Base-by-base conservation (phyloP, 2,113 vertebrate genomes). In the Alosa alosa region DNA sequence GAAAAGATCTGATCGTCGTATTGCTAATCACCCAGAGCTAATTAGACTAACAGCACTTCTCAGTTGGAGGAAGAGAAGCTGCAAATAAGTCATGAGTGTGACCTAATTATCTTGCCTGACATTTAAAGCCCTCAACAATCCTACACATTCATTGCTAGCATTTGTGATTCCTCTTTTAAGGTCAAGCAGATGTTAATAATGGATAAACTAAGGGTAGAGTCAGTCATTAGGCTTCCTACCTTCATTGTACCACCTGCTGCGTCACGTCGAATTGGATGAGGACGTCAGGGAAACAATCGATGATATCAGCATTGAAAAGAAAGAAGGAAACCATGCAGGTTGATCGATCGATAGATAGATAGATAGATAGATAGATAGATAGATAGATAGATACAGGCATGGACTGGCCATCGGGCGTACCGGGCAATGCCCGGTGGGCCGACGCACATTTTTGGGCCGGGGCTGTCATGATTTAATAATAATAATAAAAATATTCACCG, bases 161-260 rank as follows among this genome's bases (percentile, higher is more conserved):
- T 94, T 93, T 93, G 93, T 93, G 92, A 93, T 94, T 91, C 92
- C 91, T 91, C 93, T 92, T 94, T 93, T 93, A 93, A 95, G 94
- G 94, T 95, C 94, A 95, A 94, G 92, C 60, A 86, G 89, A 87
- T 88, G 90, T 95, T 93, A 96, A 96, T 96, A 94, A 95, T 91
- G 94, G 91, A 94, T 95, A 86, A 90, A 90, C 93, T 88, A 90
- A 91, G 87, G 83, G 89, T 92, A 89, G 90, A 92, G 93, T 89
- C 88, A 89, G 93, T 87, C 82, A 87, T 47, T 92, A 94, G 31
- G 31, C 31, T 31, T 31, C 91, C 92, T 93, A 87, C 60, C 86
- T 84, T 82, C 92, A 92, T 89, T 92, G 92, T 93, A 88, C 88
- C 88, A 83, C 93, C 93, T 92, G 91, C 94, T 94, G 93, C 91